phyloP scores from a whole-genome alignment of 2,113 vertebrate species.

The Carassius carassius region DNA sequence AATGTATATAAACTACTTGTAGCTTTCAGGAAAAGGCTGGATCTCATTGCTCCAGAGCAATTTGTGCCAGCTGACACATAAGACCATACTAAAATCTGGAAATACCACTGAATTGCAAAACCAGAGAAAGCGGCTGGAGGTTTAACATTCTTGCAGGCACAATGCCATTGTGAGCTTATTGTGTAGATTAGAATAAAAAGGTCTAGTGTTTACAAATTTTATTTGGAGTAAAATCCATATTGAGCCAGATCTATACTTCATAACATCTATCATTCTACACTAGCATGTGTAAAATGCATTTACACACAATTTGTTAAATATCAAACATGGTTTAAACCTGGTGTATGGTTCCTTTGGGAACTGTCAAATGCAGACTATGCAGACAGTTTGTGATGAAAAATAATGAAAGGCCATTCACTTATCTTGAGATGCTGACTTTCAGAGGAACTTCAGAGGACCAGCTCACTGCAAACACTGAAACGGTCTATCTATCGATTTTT shows the following conservation, averaged over 20 bases:
- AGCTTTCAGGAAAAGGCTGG: slow-evolving; percentile 59
- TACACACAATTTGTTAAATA: not conserved
- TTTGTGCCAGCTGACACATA: slow-evolving; percentile 76
- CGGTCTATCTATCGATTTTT: too few species aligned
- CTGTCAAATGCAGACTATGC: not conserved
- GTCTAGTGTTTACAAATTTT: slow-evolving; percentile 44
- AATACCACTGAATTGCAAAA: slow-evolving; percentile 70
- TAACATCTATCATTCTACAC: not conserved
- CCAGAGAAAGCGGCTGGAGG: slow-evolving; percentile 62
- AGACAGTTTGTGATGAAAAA: not conserved
- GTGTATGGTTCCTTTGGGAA: not conserved
- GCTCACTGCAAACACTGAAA: too few species aligned
- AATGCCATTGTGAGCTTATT: slow-evolving; percentile 39
- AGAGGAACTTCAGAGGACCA: not conserved
- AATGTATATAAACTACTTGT: slow-evolving; percentile 66
- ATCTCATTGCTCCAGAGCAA: slow-evolving; percentile 67
- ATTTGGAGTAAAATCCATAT: not conserved
- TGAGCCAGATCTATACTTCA: too few species aligned
- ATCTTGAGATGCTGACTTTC: not conserved
- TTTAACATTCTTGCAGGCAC: slow-evolving; percentile 70
- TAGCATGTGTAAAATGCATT: not conserved
- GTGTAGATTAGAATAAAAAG: slow-evolving; percentile 64
- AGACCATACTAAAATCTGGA: slow-evolving; percentile 59
- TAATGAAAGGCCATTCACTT: not conserved
- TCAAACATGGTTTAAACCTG: not conserved